Percentiles rank a stretch among this genome's conserved stretches.
phyloP scores from a whole-genome alignment of 2,797 vertebrate species.

The Catostomus latipinnis region DNA sequence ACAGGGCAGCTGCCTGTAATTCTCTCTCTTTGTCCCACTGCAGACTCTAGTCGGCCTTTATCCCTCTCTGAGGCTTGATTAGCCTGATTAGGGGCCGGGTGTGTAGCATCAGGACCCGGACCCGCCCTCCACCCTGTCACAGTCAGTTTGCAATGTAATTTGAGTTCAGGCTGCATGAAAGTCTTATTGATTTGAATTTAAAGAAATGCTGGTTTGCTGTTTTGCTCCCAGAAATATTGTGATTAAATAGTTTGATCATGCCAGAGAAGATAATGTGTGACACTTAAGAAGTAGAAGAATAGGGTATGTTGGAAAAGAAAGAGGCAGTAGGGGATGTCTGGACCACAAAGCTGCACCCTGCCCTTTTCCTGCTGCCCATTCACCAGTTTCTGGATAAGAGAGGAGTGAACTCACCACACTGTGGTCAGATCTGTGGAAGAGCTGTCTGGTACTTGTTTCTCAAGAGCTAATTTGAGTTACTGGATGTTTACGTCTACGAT shows the following conservation, averaged over 20 bases:
- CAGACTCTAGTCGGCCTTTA: no score
- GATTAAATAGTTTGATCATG: not conserved
- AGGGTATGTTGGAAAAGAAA: not conserved
- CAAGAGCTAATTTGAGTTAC: slow-evolving; percentile 48
- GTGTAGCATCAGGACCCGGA: no score
- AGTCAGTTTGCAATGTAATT: no score
- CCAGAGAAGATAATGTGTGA: not conserved
- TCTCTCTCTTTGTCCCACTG: no score
- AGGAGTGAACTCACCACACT: slow-evolving; percentile 54
- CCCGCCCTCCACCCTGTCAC: no score
- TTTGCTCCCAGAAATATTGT: slow-evolving; percentile 5
- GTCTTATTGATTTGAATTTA: slow-evolving; percentile 10
- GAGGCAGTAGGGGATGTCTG: slow-evolving; percentile 39
- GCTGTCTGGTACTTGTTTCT: slow-evolving; percentile 54
- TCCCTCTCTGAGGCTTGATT: no score
- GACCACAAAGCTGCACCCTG: slow-evolving; percentile 57
- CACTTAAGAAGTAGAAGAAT: not conserved
- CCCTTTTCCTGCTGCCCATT: slow-evolving; percentile 51
- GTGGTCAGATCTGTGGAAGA: slow-evolving; percentile 57
- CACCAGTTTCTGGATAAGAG: slow-evolving; percentile 60
- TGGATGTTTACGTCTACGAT: slow-evolving; percentile 39
- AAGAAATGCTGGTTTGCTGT: slow-evolving; percentile 2
- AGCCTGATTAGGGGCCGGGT: no score
- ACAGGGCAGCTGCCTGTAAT: no score
- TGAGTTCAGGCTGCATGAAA: not conserved